Percentiles rank a stretch among this genome's conserved stretches.
phyloP scores from a whole-genome alignment of 2,888 invertebrate genomes.

The Cephus pulcher region DNA sequence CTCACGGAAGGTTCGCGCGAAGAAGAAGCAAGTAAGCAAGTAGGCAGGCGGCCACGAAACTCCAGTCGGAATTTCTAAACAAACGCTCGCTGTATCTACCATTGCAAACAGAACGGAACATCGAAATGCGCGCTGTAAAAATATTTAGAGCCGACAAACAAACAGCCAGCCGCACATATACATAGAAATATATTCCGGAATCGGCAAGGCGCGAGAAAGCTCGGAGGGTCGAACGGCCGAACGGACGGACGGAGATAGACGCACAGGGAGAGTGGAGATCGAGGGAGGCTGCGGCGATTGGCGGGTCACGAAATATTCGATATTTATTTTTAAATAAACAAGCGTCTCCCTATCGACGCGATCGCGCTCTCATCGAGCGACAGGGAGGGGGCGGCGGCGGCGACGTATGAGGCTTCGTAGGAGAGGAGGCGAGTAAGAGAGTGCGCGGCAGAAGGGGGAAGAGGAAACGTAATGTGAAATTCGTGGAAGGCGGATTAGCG shows the following conservation, averaged over 20 bases:
- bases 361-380: slow-evolving; percentile 43
- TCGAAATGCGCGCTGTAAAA: slow-evolving; percentile 26
- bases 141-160: slow-evolving; percentile 46
- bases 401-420: slow-evolving; percentile 24
- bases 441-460: neutral
- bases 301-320: slow-evolving; percentile 37
- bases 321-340: slow-evolving; percentile 61
- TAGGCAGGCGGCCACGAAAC: too few relatives aligned
- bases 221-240: neutral
- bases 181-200: neutral
- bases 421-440: slow-evolving; percentile 17
- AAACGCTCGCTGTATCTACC: neutral
- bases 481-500: slow-evolving; percentile 12
- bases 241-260: too few relatives aligned
- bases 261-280: too few relatives aligned
- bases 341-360: slow-evolving; percentile 54
- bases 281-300: neutral
- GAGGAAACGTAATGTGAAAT: slow-evolving; percentile 25
- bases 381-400: slow-evolving; percentile 11
- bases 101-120: slow-evolving; percentile 2
- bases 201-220: neutral
- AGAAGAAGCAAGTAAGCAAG: too few relatives aligned
- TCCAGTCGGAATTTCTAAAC: neutral
- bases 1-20: neutral
- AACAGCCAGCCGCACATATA: slow-evolving; percentile 24